Base-by-base conservation (phyloP, 2,888 invertebrate genomes). In the Ochropleura plecta region DNA sequence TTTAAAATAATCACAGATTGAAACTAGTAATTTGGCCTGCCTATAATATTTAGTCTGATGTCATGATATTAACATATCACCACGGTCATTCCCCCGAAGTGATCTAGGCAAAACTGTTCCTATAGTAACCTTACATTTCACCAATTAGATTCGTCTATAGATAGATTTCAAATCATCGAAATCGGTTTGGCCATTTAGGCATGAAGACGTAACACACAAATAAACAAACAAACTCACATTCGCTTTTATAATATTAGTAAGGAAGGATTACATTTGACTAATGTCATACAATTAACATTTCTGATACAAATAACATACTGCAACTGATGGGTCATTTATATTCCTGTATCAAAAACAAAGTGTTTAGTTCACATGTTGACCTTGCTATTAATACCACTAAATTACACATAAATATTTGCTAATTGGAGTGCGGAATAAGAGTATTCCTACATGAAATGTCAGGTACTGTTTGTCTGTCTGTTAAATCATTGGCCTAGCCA, bases 321-420 rank as follows among this genome's bases (percentile, higher is more conserved):
- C 57, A 57, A 30, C 30, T 74, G 44, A 63, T 46, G 48, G 48
- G 12, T 48, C 48, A 48, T 48, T 10, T 14, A 14, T 30, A 46
- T 46, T 46, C 3, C 20, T 53, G n/a, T 42, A 64, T 49, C 46
- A 60, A 70, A 71, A 30, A 46, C 7, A 53, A 81, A 48, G 42
- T 68, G 59, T 30, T 5, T 40, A 46, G 40, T 55, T 18, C 44
- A 53, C 64, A 53, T 62, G 79, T 62, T 82, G 7, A 16, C 81
- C 83, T 81, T 75, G 69, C 44, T 49, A 62, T 75, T 10, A n/a
- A 73, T 66, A 66, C 40, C 67, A 81, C 73, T 81, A 57, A 70
- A 14, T 49, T 10, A 44, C 8, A n/a, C 0, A 55, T 64, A 64
- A 59, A 64, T 77, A 72, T 40, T 67, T 59, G 66, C 20, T 57